Base-by-base conservation (phyloP, 2,113 vertebrate species). In the Zosterops borbonicus region DNA sequence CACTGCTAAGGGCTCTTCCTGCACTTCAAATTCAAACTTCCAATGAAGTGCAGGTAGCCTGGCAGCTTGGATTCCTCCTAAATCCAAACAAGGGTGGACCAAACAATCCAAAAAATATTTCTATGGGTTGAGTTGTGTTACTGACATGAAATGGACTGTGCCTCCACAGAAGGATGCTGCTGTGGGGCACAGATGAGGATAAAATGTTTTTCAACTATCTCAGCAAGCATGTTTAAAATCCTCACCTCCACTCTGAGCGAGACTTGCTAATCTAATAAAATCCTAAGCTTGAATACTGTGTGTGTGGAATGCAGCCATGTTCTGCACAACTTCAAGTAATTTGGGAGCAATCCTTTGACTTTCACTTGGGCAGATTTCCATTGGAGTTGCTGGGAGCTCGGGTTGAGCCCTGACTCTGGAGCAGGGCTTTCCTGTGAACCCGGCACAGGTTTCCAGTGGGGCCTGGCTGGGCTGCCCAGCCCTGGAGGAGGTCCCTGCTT, bases 401-500 rank as follows among this genome's bases (percentile, higher is more conserved):
- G 53, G 25, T 1, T 70, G 88, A 75, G 64, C 22, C 58, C 31
- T 0, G 1, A 6, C 65, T 56, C 59, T 35, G 60, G 65, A 52
- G 46, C 1, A 0, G 24, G 37, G 37, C 37, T 39, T 14, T 44
- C 62, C 80, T 58, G 39, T 6, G 9, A 15, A 5, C 28, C 39
- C 22, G 16, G 35, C 0, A 0, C 29, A 17, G 79, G 55, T 44
- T 73, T 41, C 50, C 83, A 84, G 56, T 21, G 25, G 56, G 49
- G 53, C 44, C 29, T 24, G 10, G 31, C 25, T 1, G 3, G 21
- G 46, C 77, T 1, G 6, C 50, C 47, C 65, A 14, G 58, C 58
- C 28, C 65, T 24, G 39, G 47, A 2, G 11, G n/a, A 50, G 0
- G 0, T 9, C 29, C 50, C 50, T 33, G 5, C 28, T 56, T 11